Base-by-base conservation (phyloP, 2,888 invertebrate species). In the Nymphalis polychloros region DNA sequence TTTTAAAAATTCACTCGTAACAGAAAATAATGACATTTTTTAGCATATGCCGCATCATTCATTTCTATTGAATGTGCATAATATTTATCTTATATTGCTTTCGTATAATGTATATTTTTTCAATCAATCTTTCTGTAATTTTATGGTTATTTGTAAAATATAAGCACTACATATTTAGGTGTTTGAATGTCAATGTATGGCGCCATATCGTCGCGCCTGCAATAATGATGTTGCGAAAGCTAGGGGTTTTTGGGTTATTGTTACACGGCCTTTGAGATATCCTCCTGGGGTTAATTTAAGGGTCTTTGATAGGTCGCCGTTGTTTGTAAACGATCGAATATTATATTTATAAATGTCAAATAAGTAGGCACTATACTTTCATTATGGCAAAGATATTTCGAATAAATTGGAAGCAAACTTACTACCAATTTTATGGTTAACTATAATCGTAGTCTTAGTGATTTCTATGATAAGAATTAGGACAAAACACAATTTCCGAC, bases 201-300 rank as follows among this genome's bases (percentile, higher is more conserved):
- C 88, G 87, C 85, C 89, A 70, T 76, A 78, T 79, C 77, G 87
- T 84, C 88, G 86, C 84, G 83, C 70, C 81, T 72, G 73, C 74
- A 75, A 75, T 31, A 31, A 31, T 76, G 65, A 60, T 76, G 79
- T 86, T 83, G 81, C 84, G 83, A 86, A 87, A 87, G 85, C 76
- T 79, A 74, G 77, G 73, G 76, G 82, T 81, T 41, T 41, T 86
- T 85, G 84, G 86, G 85, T 86, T 86, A 87, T 84, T 86, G 86
- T 85, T 81, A 84, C 83, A 75, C 81, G 89, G 87, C 87, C 87
- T 89, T 89, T 89, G 80, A 74, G 78, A 73, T 78, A 84, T 82
- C 82, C 79, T 77, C 81, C 84, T 84, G 80, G 79, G 68, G 49
- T 67, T 64, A 53, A 66, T 71, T 62, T 65, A 64, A 68, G 63